Base-by-base conservation (phyloP, 2,888 invertebrate genomes). In the Cheilosia vulpina region DNA sequence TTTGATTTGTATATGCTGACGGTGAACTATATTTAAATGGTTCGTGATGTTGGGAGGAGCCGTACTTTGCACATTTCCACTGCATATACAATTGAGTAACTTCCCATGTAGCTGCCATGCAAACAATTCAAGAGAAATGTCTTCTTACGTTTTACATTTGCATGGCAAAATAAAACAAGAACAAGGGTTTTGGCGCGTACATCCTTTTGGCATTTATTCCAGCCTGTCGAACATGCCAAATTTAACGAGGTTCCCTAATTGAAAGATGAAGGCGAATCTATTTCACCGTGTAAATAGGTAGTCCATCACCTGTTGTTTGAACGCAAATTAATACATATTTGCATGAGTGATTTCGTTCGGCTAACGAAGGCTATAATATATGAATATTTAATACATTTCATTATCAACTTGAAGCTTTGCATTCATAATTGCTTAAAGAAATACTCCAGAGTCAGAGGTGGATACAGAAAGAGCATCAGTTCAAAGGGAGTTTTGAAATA, bases 301-400 rank as follows among this genome's bases (percentile, higher is more conserved):
- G 47, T 60, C 58, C 47, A 60, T 72, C 73, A 73, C 55, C 63
- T 63, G 60, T 72, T 62, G 58, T 71, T 21, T 58, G 57, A 50
- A 45, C 4, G 55, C 34, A 9, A 15, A 19, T 17, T 11, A 21
- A 57, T 38, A 27, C 27, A 27, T 27, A 41, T 57, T 50, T 41
- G 27, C 41, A 34, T 57, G 58, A 66, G 41, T 66, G 65, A 75
- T 52, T 41, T 41, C 7, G 43, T 19, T 31, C 38, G 15, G 34
- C 5, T 45, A 7, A 62, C 45, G 11, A 17, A 53, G 19, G 15
- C 38, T 21, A 17, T n/a, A n/a, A n/a, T n/a, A n/a, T n/a, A n/a
- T 65, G 57, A 65, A 65, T 65, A 57, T 57, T 75, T 57, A 41
- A 75, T 65, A 27, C 55, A 47, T 57, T 34, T 57, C 24, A 34